Conservation (phyloP, 2,888 invertebrate genomes). For the Myathropa florea region DNA sequence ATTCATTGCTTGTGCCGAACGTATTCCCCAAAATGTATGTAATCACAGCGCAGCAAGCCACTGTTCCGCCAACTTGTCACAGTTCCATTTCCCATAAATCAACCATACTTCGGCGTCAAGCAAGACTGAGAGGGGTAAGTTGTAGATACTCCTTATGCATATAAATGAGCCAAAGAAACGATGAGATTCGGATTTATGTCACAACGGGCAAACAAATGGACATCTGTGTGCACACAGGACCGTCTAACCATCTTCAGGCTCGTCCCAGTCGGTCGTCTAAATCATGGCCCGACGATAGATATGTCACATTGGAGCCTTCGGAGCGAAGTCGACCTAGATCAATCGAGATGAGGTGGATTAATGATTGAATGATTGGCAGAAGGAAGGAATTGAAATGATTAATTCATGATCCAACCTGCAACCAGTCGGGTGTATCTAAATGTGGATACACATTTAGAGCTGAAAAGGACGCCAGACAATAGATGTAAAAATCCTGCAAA, state of each 20-base stretch:
- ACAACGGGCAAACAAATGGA: constrained; percentile 30
- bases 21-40: constrained; percentile 14
- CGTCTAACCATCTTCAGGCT: not conserved
- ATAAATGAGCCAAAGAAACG: constrained; percentile 35
- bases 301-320: constrained; percentile 11
- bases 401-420: constrained; percentile 29
- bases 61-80: constrained; percentile 41
- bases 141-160: constrained; percentile 10
- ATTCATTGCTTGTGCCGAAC: not conserved
- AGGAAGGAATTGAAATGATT: constrained; percentile 41
- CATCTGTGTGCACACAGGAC: constrained; percentile 22
- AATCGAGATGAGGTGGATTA: constrained; percentile 59
- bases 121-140: not conserved
- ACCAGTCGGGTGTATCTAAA: not conserved
- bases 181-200: constrained; percentile 48
- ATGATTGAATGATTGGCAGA: constrained; percentile 63
- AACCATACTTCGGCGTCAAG: not conserved
- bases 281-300: constrained; percentile 8
- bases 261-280: not conserved
- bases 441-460: constrained; percentile 10
- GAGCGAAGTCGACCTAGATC: constrained; percentile 33
- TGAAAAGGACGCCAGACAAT: not conserved
- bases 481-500: constrained; percentile 23
- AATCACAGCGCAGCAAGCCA: constrained; percentile 22
- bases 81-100: constrained; percentile 39